A percentile compares a stretch with the other conserved stretches of the same genome.
phyloP scores from a whole-genome alignment of 1,140 invertebrate genomes.

The Ostrea denselamellosa region DNA sequence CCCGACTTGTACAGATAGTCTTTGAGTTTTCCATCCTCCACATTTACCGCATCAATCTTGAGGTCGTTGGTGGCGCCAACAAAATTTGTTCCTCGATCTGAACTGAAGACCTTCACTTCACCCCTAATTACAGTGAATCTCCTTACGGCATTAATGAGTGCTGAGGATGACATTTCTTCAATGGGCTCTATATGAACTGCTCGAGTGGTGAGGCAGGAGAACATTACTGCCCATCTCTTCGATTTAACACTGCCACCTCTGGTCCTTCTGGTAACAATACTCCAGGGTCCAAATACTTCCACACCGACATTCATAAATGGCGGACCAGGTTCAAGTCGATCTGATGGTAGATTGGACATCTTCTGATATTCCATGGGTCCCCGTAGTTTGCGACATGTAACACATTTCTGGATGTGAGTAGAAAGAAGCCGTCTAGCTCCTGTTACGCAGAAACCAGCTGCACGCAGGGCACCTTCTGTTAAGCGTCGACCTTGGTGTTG shows the following conservation, averaged over 20 bases:
- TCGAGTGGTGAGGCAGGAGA: conserved; percentile 57
- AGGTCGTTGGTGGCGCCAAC: conserved; percentile 46
- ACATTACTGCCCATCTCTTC: conserved; percentile 62
- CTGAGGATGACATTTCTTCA: conserved; percentile 55
- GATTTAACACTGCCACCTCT: conserved; percentile 48
- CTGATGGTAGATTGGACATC: conserved; percentile 57
- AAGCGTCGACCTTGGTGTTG: conserved; percentile 57
- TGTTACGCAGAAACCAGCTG: conserved; percentile 59
- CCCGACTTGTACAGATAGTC: conserved; percentile 16
- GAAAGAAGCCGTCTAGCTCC: conserved; percentile 50
- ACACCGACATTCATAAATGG: conserved; percentile 58
- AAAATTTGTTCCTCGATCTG: conserved; percentile 64
- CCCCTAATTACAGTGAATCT: conserved; percentile 58
- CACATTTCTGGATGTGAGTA: conserved; percentile 51
- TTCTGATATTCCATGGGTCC: background rate
- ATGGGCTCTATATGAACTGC: conserved; percentile 63
- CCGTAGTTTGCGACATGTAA: background rate
- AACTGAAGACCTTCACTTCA: conserved; percentile 51
- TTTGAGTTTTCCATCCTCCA: conserved; percentile 35
- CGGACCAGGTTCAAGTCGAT: conserved; percentile 46
- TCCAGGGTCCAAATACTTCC: conserved; percentile 57
- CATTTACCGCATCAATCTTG: conserved; percentile 40
- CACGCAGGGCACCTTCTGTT: conserved; percentile 48
- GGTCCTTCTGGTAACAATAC: conserved; percentile 39
- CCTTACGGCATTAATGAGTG: conserved; percentile 59